Evolutionary conservation across 2,113 vertebrate species (phyloP).

Genomic region (Mirza zaza): DNA sequence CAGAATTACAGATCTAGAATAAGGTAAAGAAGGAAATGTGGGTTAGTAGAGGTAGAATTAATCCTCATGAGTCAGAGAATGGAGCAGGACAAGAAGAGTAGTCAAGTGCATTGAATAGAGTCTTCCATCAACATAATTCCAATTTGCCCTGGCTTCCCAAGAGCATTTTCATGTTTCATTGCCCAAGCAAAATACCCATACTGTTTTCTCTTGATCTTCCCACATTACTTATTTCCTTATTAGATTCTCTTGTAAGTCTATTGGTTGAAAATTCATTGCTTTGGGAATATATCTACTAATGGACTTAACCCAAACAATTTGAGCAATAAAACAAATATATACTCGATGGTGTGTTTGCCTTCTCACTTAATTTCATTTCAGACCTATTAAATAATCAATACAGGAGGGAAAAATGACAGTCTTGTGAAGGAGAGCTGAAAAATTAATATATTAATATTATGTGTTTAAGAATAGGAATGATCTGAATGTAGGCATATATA

Average conservation of each 20-base stretch:
- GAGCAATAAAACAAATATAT: conserved; percentile 35
- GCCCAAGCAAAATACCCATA: conserved; percentile 23
- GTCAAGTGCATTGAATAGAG: neutral
- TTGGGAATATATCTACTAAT: conserved; percentile 40
- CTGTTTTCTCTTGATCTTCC: conserved; percentile 17
- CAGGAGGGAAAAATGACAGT: neutral
- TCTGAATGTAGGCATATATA: neutral
- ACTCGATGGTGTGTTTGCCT: neutral
- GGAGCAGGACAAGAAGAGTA: neutral
- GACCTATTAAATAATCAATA: conserved; percentile 30
- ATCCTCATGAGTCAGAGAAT: neutral
- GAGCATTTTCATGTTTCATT: conserved; percentile 49
- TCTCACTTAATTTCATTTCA: conserved; percentile 46
- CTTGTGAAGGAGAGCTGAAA: neutral
- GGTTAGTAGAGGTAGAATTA: neutral
- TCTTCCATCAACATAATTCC: conserved; percentile 46
- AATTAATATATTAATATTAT: neutral
- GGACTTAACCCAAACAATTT: conserved; percentile 47
- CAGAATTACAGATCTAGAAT: neutral
- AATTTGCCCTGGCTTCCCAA: conserved; percentile 14
- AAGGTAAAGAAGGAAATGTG: neutral
- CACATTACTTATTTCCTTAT: conserved; percentile 6
- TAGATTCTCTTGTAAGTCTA: neutral
- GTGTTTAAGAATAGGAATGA: neutral
- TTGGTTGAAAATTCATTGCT: conserved; percentile 25